phyloP scores from a whole-genome alignment of 2,113 vertebrate genomes.

The Picathartes gymnocephalus region DNA sequence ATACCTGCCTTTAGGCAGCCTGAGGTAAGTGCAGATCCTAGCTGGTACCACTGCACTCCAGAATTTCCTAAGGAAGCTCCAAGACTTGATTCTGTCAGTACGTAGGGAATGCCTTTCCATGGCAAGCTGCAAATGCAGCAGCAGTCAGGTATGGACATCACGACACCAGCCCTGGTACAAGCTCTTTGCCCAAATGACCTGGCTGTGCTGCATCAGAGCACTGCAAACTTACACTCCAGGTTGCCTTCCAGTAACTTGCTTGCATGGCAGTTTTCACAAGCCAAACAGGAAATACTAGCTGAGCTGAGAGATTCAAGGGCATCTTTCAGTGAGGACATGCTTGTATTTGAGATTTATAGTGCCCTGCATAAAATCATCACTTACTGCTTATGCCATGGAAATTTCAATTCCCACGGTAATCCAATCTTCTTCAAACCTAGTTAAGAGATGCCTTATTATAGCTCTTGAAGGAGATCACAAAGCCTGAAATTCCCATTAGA shows the following conservation, averaged over 20 bases:
- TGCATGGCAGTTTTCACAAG: neutral
- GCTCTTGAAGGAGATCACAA: neutral
- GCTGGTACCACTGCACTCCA: neutral
- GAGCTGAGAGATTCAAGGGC: neutral
- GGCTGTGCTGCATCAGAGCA: neutral
- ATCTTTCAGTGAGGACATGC: neutral
- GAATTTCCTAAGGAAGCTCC: neutral
- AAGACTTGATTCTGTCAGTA: neutral
- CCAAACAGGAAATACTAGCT: neutral
- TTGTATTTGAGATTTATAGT: constrained; percentile 2
- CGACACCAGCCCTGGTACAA: neutral
- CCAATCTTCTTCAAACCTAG: neutral
- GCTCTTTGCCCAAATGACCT: neutral
- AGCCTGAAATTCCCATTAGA: neutral
- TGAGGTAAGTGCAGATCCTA: neutral
- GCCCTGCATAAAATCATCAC: neutral
- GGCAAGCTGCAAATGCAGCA: neutral
- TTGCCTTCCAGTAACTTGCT: neutral
- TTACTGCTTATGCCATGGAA: neutral
- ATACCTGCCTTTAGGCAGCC: neutral
- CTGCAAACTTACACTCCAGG: neutral
- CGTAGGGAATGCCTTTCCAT: neutral
- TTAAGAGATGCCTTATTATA: neutral
- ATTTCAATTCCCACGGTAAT: neutral
- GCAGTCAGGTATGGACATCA: neutral